phyloP scores from a whole-genome alignment of 2,888 invertebrate genomes.

The Eupithecia exiguata region DNA sequence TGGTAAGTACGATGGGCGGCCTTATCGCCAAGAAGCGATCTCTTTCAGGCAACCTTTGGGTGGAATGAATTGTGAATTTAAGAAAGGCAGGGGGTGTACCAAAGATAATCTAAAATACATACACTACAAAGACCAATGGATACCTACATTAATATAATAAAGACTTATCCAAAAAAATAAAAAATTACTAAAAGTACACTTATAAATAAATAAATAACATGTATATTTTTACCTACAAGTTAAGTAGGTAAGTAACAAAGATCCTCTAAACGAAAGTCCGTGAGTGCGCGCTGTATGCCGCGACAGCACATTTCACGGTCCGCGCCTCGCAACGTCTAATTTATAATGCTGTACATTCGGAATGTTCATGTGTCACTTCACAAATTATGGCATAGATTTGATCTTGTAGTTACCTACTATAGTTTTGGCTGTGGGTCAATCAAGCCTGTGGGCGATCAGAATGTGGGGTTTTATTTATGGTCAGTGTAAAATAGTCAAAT shows the following conservation, averaged over 20 bases:
- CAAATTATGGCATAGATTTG: constrained; percentile 19
- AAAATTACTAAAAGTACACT: no score
- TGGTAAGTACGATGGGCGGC: no score
- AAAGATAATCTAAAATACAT: no score
- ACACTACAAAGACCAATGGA: no score
- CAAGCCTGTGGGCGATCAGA: not conserved
- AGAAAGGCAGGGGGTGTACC: no score
- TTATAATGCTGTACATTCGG: constrained; percentile 31
- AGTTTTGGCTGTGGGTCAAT: not conserved
- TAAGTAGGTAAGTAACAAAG: not conserved
- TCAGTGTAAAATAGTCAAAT: no score
- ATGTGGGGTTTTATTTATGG: not conserved
- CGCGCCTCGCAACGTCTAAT: constrained; percentile 38
- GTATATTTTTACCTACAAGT: not conserved
- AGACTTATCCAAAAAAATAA: no score
- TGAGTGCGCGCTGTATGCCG: constrained; percentile 21
- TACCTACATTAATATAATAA: no score
- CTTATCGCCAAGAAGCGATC: no score
- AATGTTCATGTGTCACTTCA: constrained; percentile 21
- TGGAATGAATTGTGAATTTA: no score
- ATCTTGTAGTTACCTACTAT: not conserved
- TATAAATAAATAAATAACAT: no score
- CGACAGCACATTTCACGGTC: constrained; percentile 42
- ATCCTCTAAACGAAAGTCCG: not conserved
- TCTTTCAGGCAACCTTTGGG: no score